Conservation (phyloP, 1,140 invertebrate species). For the Cyrtorhinus lividipennis region DNA sequence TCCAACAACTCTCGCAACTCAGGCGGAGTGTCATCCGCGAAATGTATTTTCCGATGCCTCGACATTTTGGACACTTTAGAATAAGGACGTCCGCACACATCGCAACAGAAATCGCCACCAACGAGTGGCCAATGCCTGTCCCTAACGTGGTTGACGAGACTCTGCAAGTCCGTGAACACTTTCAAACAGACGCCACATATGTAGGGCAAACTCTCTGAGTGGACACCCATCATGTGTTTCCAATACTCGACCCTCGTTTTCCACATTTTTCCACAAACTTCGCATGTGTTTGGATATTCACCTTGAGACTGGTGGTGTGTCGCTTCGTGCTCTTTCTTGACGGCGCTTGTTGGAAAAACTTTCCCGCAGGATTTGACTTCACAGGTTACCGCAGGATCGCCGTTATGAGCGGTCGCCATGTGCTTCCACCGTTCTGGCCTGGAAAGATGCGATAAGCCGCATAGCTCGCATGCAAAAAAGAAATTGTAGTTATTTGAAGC, state of each 20-base stretch:
- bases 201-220: slow-evolving; percentile 36
- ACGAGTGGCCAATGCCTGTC: slow-evolving; percentile 35
- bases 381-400: slow-evolving; percentile 33
- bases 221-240: slow-evolving; percentile 41
- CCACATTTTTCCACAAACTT: slow-evolving; percentile 39
- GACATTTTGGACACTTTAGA: slow-evolving; percentile 41
- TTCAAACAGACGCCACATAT: slow-evolving; percentile 40
- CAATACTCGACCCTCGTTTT: slow-evolving; percentile 39
- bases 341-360: slow-evolving; percentile 35
- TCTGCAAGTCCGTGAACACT: slow-evolving; percentile 34
- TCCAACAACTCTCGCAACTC: slow-evolving; percentile 19
- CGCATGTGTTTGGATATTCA: slow-evolving; percentile 27
- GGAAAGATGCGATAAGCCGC: slow-evolving; percentile 35
- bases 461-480: slow-evolving; percentile 38
- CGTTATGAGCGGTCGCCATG: slow-evolving; percentile 32
- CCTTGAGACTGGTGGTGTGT: slow-evolving; percentile 36
- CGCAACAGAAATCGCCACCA: slow-evolving; percentile 37
- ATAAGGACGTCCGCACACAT: slow-evolving; percentile 38
- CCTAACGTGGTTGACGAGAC: slow-evolving; percentile 34
- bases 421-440: slow-evolving; percentile 40
- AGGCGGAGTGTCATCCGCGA: slow-evolving; percentile 20
- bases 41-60: slow-evolving; percentile 36
- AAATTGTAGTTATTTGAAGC: slow-evolving; percentile 28
- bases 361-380: slow-evolving; percentile 34
- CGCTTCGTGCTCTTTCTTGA: slow-evolving; percentile 34